Conservation (phyloP, 1,140 invertebrate genomes). For the Capitella teleta region DNA sequence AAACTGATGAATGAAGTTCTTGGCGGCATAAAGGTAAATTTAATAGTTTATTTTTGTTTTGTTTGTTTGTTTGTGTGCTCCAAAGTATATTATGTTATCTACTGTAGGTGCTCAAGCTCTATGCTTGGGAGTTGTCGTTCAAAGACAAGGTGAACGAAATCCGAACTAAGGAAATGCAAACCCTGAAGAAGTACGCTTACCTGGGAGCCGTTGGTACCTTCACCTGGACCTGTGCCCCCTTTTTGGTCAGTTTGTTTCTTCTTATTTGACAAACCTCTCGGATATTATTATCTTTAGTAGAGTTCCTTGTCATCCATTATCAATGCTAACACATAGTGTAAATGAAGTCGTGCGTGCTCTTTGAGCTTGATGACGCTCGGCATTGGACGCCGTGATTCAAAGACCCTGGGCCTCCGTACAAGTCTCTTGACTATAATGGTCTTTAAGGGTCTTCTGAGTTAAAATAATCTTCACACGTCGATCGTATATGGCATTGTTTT, state of each 20-base stretch:
- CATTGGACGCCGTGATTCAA: too few relatives aligned
- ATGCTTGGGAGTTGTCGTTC: slow-evolving; percentile 35
- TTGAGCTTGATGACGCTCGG: too few relatives aligned
- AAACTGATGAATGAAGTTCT: slow-evolving; percentile 37
- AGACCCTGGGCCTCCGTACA: too few relatives aligned
- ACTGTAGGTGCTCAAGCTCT: slow-evolving; percentile 20
- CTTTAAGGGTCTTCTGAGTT: too few relatives aligned
- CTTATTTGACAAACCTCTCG: too few relatives aligned
- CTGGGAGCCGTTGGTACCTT: slow-evolving; percentile 62
- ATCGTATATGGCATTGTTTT: too few relatives aligned
- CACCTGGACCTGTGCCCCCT: slow-evolving; percentile 87
- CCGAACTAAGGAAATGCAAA: slow-evolving; percentile 40
- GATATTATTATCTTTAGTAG: too few relatives aligned
- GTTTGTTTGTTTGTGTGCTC: background rate
- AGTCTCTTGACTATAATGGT: too few relatives aligned
- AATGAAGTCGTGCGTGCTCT: too few relatives aligned
- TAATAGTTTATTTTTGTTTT: background rate
- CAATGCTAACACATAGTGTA: too few relatives aligned
- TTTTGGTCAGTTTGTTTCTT: slow-evolving; percentile 58
- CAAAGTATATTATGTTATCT: background rate
- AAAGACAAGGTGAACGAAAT: slow-evolving; percentile 37
- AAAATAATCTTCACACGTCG: too few relatives aligned
- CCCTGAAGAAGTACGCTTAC: slow-evolving; percentile 39
- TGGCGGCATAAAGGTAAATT: slow-evolving; percentile 30
- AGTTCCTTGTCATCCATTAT: too few relatives aligned